A percentile compares a stretch with the other conserved stretches of the same genome.
phyloP scores from a whole-genome alignment of 2,888 invertebrate genomes.

The Platycheirus albimanus region DNA sequence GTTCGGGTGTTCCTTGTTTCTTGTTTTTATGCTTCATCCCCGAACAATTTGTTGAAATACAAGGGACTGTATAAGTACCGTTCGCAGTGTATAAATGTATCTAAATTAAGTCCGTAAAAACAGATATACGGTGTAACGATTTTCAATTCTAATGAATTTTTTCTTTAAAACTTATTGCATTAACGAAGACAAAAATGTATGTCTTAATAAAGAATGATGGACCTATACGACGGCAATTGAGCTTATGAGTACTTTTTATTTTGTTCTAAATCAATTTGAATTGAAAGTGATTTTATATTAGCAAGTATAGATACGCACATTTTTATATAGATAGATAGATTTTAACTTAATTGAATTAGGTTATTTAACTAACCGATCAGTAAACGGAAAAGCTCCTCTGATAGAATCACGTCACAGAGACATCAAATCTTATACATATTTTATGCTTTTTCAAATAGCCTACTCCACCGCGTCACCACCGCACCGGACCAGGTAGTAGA shows the following conservation, averaged over 20 bases:
- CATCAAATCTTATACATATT: too few relatives aligned
- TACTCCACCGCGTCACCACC: too few relatives aligned
- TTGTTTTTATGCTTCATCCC: too few relatives aligned
- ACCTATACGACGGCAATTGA: conserved; percentile 52
- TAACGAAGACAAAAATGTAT: conserved; percentile 17
- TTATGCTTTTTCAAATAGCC: too few relatives aligned
- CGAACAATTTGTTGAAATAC: conserved; percentile 19
- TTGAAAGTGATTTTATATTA: conserved; percentile 18
- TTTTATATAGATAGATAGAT: too few relatives aligned
- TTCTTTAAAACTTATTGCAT: conserved; percentile 23
- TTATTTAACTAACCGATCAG: too few relatives aligned
- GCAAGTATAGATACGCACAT: too few relatives aligned
- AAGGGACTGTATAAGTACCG: conserved; percentile 33
- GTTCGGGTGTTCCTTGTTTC: conserved; percentile 11
- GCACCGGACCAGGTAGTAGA: too few relatives aligned
- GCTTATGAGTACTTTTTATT: conserved; percentile 50
- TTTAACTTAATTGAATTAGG: too few relatives aligned
- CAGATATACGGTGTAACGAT: conserved; percentile 45
- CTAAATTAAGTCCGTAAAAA: neutral
- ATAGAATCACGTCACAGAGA: too few relatives aligned
- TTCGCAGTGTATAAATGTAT: conserved; percentile 6
- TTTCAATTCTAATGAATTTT: conserved; percentile 19
- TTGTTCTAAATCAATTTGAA: conserved; percentile 28
- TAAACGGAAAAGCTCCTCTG: too few relatives aligned
- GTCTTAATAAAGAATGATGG: conserved; percentile 37